A percentile compares a stretch with the other conserved stretches of the same genome.
Conservation (phyloP, 2,113 vertebrate genomes). For the Tenebrosternarchus preto region DNA sequence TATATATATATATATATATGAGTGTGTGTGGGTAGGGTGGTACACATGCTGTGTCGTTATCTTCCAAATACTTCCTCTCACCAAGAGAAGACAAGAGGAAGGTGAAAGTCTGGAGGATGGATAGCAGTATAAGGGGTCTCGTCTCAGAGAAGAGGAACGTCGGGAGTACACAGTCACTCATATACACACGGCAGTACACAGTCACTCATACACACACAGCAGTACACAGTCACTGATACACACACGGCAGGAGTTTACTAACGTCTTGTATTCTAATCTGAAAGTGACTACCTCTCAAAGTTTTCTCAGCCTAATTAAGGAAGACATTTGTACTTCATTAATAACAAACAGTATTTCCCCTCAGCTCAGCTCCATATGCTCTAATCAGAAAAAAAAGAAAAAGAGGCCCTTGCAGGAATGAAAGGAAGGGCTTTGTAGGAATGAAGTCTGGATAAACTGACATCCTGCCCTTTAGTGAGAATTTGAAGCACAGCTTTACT, state of each 20-base stretch:
- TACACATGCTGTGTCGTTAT: slow-evolving; percentile 10
- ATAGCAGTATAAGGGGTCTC: not conserved
- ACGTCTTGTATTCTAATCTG: not conserved
- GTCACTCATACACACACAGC: no score
- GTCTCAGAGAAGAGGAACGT: not conserved
- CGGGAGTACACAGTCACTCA: slow-evolving; percentile 7
- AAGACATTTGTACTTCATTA: slow-evolving; percentile 6
- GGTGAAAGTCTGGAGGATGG: not conserved
- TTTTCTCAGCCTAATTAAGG: slow-evolving; percentile 28
- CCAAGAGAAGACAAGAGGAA: slow-evolving; percentile 1
- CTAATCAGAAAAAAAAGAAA: slow-evolving; percentile 3
- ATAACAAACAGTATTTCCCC: slow-evolving; percentile 9
- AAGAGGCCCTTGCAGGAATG: not conserved
- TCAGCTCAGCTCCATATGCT: slow-evolving; percentile 27
- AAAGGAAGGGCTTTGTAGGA: not conserved
- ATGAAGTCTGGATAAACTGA: not conserved
- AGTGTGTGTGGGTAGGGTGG: slow-evolving; percentile 22
- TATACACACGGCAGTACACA: no score
- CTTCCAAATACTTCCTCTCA: slow-evolving; percentile 21
- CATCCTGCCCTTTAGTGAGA: not conserved
- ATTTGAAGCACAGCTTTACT: not conserved
- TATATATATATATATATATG: slow-evolving; percentile 6
- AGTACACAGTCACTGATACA: slow-evolving; percentile 3
- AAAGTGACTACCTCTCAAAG: slow-evolving; percentile 18
- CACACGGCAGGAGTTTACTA: slow-evolving; percentile 1